Evolutionary conservation across 1,140 invertebrate species (phyloP), one percentile per base, ranked within the genome.

Genomic region (Procambarus virginalis): DNA sequence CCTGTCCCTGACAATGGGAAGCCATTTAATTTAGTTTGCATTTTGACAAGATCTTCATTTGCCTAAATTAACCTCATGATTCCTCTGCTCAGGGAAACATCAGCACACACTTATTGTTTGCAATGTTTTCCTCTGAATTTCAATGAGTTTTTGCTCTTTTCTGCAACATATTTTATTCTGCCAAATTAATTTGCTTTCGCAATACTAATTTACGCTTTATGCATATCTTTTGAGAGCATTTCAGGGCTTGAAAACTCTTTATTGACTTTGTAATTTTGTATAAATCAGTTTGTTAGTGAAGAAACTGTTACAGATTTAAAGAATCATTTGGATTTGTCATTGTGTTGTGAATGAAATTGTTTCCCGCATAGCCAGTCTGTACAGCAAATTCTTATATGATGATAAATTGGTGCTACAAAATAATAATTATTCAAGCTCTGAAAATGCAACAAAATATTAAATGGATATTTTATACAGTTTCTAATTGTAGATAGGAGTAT

Each of bases 221-320:
- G 51, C 55, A 60, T 34, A 20, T 5, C 14, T 60, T 60, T 81
- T 10, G 22, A 81, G 34, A 58, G 60, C 79, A 60, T 81, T 81
- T 81, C 79, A 81, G 79, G 51, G 79, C 55, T 81, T 55, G 48
- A 81, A 81, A 60, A 81, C 79, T 1, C 79, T 60, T 60, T 51
- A 60, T 49, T 17, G 51, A 77, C 34, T 81, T 60, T 12, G 2
- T 81, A 55, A 55, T 55, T 34, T 55, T 55, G 51, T 55, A 12
- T 55, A 9, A 55, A 9, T 55, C 51, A 55, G 51, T 60, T 9
- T 34, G 17, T 81, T 6, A 34, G 20, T 34, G 14, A 81, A 81
- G 79, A 55, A 14, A n/a, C 17, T 14, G 12, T 64, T 64, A 20
- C 60, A 64, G 20, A 20, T 64, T 64, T 64, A 17, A 20, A 20